Evolutionary conservation across 2,888 invertebrate genomes (phyloP).

Genomic region (Clistopyga incitator): DNA sequence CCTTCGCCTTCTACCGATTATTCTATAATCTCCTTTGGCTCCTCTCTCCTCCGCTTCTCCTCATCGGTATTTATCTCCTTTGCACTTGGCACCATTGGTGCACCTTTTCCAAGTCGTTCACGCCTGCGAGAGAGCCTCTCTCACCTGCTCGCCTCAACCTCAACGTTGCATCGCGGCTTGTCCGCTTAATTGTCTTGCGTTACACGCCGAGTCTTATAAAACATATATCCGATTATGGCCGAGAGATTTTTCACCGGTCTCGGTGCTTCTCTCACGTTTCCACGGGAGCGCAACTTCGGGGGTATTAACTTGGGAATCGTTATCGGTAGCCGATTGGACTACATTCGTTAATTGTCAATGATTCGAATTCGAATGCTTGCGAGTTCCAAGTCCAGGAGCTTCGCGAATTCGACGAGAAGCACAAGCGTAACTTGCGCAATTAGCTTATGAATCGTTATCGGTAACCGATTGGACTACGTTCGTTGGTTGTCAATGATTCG

Average conservation of each 20-base stretch:
- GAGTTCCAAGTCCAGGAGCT: not conserved
- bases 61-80: slow-evolving; percentile 16
- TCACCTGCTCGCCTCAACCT: not conserved
- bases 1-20: slow-evolving; percentile 8
- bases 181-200: slow-evolving; percentile 71
- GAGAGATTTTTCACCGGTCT: slow-evolving; percentile 54
- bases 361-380: not conserved
- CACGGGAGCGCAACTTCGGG: not conserved
- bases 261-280: slow-evolving; percentile 15
- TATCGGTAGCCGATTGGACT: not conserved
- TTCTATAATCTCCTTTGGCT: slow-evolving; percentile 34
- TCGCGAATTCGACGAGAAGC: not conserved
- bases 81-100: slow-evolving; percentile 20
- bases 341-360: not conserved
- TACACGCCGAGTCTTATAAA: slow-evolving; percentile 64
- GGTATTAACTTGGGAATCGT: not conserved
- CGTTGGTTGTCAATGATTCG: not conserved
- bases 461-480: not conserved
- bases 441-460: not conserved
- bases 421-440: too few relatives aligned
- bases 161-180: slow-evolving; percentile 21
- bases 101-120: not conserved
- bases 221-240: slow-evolving; percentile 66
- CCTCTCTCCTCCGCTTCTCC: slow-evolving; percentile 13
- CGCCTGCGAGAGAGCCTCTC: not conserved